Evolutionary conservation across 2,888 invertebrate genomes (phyloP).

Genomic region (Lepidochrysops patricia): DNA sequence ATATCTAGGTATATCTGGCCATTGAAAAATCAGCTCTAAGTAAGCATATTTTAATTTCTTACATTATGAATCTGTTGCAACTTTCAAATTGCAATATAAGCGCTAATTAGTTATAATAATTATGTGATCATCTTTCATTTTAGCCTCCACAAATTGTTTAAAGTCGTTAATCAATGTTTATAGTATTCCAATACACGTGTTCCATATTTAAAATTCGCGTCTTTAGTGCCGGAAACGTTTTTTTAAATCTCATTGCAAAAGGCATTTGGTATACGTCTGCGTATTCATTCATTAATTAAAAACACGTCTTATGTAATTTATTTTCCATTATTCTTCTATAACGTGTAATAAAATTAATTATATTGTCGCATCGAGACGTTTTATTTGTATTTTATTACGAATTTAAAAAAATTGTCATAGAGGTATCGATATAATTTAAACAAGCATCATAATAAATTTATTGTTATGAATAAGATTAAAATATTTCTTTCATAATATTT

Average conservation of each 20-base stretch:
- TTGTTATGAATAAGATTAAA: too few relatives aligned
- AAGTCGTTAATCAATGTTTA: neutral
- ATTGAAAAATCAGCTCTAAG: too few relatives aligned
- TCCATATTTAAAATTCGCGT: slow-evolving; percentile 23
- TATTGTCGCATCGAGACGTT: neutral
- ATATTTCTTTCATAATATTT: too few relatives aligned
- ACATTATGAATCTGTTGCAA: too few relatives aligned
- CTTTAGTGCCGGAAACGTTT: slow-evolving; percentile 52
- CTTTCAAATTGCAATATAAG: too few relatives aligned
- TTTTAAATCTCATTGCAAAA: slow-evolving; percentile 33
- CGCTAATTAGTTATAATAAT: too few relatives aligned
- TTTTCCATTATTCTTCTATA: slow-evolving; percentile 16
- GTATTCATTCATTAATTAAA: slow-evolving; percentile 58
- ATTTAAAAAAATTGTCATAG: neutral
- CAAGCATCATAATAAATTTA: too few relatives aligned
- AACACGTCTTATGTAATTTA: slow-evolving; percentile 43
- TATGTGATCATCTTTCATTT: neutral
- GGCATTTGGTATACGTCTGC: slow-evolving; percentile 35
- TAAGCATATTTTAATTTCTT: too few relatives aligned
- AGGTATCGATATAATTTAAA: too few relatives aligned
- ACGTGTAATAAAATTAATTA: neutral
- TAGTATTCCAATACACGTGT: slow-evolving; percentile 9
- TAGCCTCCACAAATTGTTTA: neutral
- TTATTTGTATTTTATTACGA: slow-evolving; percentile 7
- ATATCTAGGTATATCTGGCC: too few relatives aligned